Evolutionary conservation across 2,797 vertebrate species (phyloP).

Genomic region (Capromys pilorides): DNA sequence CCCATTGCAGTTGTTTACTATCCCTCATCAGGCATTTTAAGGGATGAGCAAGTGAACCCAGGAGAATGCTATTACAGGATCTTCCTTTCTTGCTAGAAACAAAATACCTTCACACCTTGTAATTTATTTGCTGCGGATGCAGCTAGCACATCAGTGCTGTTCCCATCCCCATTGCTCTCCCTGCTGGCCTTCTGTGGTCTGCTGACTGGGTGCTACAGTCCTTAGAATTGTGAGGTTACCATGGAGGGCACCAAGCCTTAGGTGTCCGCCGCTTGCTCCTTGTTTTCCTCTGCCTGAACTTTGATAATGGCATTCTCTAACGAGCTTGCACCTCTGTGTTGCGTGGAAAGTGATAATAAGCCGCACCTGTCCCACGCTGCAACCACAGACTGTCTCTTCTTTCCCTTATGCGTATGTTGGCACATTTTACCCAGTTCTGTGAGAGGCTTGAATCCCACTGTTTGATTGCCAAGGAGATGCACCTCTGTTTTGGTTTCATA

Average conservation of each 20-base stretch:
- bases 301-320: constrained; percentile 66
- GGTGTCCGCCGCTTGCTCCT: constrained; percentile 26
- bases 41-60: not conserved
- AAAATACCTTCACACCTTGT: not conserved
- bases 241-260: constrained; percentile 65
- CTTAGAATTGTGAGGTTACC: constrained; percentile 67
- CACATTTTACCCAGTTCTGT: not conserved
- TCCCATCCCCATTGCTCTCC: not conserved
- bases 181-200: not conserved
- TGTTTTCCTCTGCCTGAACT: constrained; percentile 42
- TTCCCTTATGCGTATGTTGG: not conserved
- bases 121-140: not conserved
- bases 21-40: not conserved
- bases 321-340: not conserved
- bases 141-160: not conserved
- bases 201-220: not conserved
- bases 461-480: constrained; percentile 32
- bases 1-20: not conserved
- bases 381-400: not conserved
- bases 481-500: not conserved
- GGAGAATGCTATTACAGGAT: not conserved
- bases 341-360: constrained; percentile 4
- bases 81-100: constrained; percentile 11
- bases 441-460: not conserved
- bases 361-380: not conserved